Base-by-base conservation (phyloP, 92 coral and sea anemone species). In the Micromussa lordhowensis region DNA sequence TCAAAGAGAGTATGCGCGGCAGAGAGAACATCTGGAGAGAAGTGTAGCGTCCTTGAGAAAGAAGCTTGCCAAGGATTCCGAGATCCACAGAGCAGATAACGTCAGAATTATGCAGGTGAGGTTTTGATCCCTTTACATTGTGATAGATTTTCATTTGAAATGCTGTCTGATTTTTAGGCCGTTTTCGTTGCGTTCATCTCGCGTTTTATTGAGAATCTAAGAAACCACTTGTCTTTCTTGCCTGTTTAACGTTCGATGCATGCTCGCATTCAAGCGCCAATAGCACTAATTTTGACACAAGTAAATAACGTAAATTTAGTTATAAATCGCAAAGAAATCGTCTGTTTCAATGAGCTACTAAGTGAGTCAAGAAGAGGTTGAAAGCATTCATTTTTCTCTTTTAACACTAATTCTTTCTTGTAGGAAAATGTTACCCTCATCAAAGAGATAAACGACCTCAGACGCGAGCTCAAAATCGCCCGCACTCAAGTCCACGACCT, bases 401-500 rank as follows among this genome's bases (percentile, higher is more conserved):
- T 0, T 30, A 6, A 55, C 68, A 49, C 21, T 58, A 68, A 17
- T 1, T n/a, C 58, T 75, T 44, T 57, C 30, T 82, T 84, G 29
- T 51, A 97, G 99, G 99, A 97, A 92, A 97, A 97, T 78, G 99
- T 97, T 1, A 95, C 99, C 1, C 98, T 97, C 64, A 97, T 97
- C 58, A 97, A 97, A 83, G 99, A 97, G 84, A 97, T 97, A 87
- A 97, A 97, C 74, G 99, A 97, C 81, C 90, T 97, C 24, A 84
- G 99, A 31, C 96, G 99, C 26, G 99, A 97, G 75, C 95, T 97
- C 51, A 97, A 97, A 77, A 97, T 97, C 88, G 98, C 99, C 51
- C 92, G 99, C 35, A 97, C 99, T 1, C 96, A 93, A 84, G 98
- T 95, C 12, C 99, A 97, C 84, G 99, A 97, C 88, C 93, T 97